phyloP scores from a whole-genome alignment of 2,113 vertebrate genomes.

The Puffinus mauretanicus region DNA sequence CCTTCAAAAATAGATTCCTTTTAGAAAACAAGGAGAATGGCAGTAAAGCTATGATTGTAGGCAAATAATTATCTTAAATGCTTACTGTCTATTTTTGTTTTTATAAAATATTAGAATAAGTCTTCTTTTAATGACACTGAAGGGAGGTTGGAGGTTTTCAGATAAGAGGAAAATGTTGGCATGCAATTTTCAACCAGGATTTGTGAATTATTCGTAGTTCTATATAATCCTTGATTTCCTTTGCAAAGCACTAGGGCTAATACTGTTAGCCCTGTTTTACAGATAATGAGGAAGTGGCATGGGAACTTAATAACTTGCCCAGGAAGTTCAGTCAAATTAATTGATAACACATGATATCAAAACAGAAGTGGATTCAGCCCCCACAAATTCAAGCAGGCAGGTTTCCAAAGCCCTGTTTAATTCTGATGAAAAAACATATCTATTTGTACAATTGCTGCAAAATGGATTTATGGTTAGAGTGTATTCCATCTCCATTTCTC shows the following conservation, averaged over 20 bases:
- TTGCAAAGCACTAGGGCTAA: not conserved
- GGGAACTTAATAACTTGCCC: constrained; percentile 36
- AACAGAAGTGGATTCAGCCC: not conserved
- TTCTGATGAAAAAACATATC: not conserved
- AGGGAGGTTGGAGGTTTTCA: not conserved
- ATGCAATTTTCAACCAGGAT: constrained; percentile 13
- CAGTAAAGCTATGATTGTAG: not conserved
- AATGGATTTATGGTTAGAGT: not conserved
- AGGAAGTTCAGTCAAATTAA: constrained; percentile 48
- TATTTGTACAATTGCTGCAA: not conserved
- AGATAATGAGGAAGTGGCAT: not conserved
- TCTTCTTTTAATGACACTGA: not conserved
- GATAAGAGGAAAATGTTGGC: not conserved
- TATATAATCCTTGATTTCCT: constrained; percentile 2
- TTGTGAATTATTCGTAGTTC: not conserved
- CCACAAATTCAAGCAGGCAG: not conserved
- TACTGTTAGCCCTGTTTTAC: not conserved
- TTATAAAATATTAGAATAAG: not conserved
- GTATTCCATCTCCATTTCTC: not conserved
- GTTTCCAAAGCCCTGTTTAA: not conserved
- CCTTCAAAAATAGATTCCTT: constrained; percentile 47
- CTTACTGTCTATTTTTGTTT: not conserved
- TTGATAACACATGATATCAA: not conserved
- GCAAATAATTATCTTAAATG: constrained; percentile 6
- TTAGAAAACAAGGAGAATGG: not conserved